Evolutionary conservation across 2,888 invertebrate species (phyloP).

Genomic region (Andrena minutula): DNA sequence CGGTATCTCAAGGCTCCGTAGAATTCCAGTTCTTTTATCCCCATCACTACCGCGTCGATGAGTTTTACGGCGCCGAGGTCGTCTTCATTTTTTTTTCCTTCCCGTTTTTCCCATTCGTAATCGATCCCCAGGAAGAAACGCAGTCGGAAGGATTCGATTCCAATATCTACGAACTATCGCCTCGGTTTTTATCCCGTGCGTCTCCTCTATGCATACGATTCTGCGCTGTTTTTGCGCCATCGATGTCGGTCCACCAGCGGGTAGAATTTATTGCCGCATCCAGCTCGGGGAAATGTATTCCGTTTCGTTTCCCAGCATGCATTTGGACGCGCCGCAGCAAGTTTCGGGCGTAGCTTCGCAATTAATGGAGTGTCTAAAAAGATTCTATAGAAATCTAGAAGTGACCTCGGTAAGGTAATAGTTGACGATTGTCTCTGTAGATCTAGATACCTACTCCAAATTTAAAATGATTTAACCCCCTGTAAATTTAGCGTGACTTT

Average conservation of each 20-base stretch:
- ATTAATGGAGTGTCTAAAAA: too few species aligned
- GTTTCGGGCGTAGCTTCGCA: too few species aligned
- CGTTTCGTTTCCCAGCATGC: too few species aligned
- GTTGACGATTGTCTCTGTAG: too few species aligned
- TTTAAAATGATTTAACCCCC: too few species aligned
- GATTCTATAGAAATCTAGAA: too few species aligned
- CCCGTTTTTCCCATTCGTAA: constrained; percentile 13
- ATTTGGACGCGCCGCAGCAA: too few species aligned
- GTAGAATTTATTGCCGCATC: constrained; percentile 23
- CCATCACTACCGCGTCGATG: constrained; percentile 21
- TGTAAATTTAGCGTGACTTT: too few species aligned
- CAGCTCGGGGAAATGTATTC: neutral
- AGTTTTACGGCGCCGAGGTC: constrained; percentile 32
- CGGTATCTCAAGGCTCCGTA: constrained; percentile 1
- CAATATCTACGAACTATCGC: constrained; percentile 50
- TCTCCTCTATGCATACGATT: constrained; percentile 45
- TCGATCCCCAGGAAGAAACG: constrained; percentile 48
- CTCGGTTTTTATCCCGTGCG: constrained; percentile 27
- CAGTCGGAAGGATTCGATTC: constrained; percentile 49
- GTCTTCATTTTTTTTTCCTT: neutral
- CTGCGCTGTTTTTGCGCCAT: neutral
- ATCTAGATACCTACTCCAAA: too few species aligned
- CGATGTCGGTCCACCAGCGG: constrained; percentile 5
- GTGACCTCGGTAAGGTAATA: too few species aligned
- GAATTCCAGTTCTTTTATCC: constrained; percentile 6